A percentile compares a stretch with the other conserved stretches of the same genome.
Evolutionary conservation across 1,140 invertebrate genomes (phyloP).

Genomic region (Coenobita brevimanus): DNA sequence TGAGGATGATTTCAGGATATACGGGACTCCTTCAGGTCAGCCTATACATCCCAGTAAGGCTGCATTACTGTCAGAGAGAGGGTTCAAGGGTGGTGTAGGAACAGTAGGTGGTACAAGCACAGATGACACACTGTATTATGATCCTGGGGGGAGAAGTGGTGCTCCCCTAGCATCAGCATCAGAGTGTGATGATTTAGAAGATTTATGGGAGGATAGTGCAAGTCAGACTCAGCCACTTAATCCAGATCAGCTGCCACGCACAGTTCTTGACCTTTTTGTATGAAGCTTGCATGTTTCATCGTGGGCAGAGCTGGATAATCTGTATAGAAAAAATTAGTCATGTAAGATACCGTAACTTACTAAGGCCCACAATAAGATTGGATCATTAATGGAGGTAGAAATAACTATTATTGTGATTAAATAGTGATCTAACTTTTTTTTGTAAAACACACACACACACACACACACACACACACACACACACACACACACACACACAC

Average conservation of each 20-base stretch:
- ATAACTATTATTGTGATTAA: no score
- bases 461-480: no score
- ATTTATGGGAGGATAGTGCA: conserved; percentile 60
- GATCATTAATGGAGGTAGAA: no score
- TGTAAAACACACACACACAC: no score
- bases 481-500: no score
- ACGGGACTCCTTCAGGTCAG: conserved; percentile 63
- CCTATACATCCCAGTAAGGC: conserved; percentile 68
- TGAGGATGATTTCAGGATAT: conserved; percentile 61
- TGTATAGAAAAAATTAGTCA: no score
- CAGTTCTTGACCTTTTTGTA: conserved; percentile 68
- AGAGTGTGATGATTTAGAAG: conserved; percentile 48
- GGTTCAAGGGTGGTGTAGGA: conserved; percentile 29
- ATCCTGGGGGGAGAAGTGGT: conserved; percentile 10
- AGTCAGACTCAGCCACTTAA: conserved; percentile 39
- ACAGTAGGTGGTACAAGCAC: neutral
- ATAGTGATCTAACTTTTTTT: no score
- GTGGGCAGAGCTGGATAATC: no score
- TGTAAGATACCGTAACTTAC: no score
- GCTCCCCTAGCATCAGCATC: conserved; percentile 10
- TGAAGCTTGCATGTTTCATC: conserved; percentile 5
- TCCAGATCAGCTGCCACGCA: conserved; percentile 58
- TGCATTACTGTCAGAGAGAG: conserved; percentile 54
- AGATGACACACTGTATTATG: conserved; percentile 45
- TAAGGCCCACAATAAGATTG: no score